phyloP scores from a whole-genome alignment of 2,888 invertebrate genomes.

The Pinctada fucata region DNA sequence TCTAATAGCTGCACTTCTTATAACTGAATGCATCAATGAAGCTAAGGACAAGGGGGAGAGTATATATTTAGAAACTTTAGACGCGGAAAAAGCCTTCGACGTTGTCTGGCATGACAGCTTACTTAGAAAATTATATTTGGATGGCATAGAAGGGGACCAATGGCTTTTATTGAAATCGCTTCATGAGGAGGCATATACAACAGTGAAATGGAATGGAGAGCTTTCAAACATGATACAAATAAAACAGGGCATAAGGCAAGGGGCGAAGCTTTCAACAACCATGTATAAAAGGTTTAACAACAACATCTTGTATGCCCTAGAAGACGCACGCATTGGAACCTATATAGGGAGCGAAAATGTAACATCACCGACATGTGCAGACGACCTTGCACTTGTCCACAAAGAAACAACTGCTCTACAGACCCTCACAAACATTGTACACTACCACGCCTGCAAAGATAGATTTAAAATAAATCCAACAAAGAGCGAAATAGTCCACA shows the following conservation, averaged over 20 bases:
- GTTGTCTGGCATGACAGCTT: slow-evolving; percentile 5
- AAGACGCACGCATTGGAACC: background rate
- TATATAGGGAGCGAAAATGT: background rate
- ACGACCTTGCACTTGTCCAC: background rate
- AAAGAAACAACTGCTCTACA: background rate
- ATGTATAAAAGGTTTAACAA: background rate
- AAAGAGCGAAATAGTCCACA: background rate
- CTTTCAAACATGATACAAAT: background rate
- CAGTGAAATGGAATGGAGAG: background rate
- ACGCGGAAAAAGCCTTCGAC: slow-evolving; percentile 11
- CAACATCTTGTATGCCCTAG: background rate
- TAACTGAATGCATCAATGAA: background rate
- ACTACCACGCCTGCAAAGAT: background rate
- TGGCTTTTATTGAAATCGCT: background rate
- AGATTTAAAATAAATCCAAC: background rate
- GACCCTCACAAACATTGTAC: background rate
- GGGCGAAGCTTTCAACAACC: background rate
- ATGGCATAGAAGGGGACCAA: background rate
- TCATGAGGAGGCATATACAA: background rate
- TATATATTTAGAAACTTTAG: background rate
- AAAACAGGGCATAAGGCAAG: background rate
- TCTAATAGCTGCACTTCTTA: background rate
- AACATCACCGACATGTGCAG: background rate
- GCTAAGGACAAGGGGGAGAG: background rate
- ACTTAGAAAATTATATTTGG: background rate